A percentile compares a stretch with the other conserved stretches of the same genome.
Conservation (phyloP, 2,888 invertebrate genomes). For the Polyommatus iphigenia region DNA sequence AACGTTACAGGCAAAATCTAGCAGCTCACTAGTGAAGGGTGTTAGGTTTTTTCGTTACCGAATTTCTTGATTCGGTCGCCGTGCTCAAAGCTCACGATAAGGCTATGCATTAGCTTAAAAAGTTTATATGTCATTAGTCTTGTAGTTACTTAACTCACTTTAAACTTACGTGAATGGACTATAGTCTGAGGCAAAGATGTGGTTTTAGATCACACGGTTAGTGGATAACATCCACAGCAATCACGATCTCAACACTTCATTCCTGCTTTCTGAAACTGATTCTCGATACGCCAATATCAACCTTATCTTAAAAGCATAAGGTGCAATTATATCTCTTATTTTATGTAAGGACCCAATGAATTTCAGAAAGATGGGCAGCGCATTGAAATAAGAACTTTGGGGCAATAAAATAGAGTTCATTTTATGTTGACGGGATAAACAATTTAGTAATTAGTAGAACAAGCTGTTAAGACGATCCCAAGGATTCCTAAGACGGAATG, state of each 20-base stretch:
- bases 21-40: too few relatives aligned
- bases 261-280: neutral
- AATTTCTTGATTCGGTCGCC: too few relatives aligned
- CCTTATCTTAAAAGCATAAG: neutral
- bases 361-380: neutral
- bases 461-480: slow-evolving; percentile 24
- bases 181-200: neutral
- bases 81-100: too few relatives aligned
- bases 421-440: neutral
- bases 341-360: neutral
- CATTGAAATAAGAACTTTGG: neutral
- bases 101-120: too few relatives aligned
- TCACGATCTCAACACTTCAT: slow-evolving; percentile 10
- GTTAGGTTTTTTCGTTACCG: too few relatives aligned
- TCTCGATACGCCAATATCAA: neutral
- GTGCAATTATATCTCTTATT: neutral
- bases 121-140: too few relatives aligned
- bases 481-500: slow-evolving; percentile 17
- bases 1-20: too few relatives aligned
- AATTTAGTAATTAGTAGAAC: slow-evolving; percentile 11
- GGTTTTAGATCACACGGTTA: neutral
- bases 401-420: neutral
- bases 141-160: too few relatives aligned
- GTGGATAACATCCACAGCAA: neutral
- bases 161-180: too few relatives aligned